Evolutionary conservation across 2,888 invertebrate species (phyloP).

Genomic region (Drosophila pullipes): DNA sequence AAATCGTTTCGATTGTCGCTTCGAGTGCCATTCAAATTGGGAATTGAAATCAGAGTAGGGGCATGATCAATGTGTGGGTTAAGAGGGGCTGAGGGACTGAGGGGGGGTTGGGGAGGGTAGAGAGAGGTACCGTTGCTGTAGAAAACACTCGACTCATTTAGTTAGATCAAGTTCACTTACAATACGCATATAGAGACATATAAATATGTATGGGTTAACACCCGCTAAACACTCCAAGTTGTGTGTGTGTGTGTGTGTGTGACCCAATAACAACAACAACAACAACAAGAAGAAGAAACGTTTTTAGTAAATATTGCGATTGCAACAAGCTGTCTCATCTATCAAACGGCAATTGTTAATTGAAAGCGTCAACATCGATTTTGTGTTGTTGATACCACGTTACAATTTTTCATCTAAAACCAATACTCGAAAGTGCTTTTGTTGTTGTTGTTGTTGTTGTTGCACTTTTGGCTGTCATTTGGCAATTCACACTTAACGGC

Average conservation of each 20-base stretch:
- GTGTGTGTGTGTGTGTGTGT: slow-evolving; percentile 16
- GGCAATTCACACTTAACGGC: slow-evolving; percentile 69
- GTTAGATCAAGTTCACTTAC: slow-evolving; percentile 37
- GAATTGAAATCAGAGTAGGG: slow-evolving; percentile 2
- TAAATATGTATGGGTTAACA: not conserved
- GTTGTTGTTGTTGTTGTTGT: slow-evolving; percentile 24
- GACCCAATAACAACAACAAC: slow-evolving; percentile 34
- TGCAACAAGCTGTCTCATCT: slow-evolving; percentile 57
- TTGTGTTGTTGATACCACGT: slow-evolving; percentile 15
- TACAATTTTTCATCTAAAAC: slow-evolving; percentile 42
- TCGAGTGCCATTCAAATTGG: slow-evolving; percentile 62
- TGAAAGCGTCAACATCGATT: slow-evolving; percentile 69
- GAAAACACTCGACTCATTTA: slow-evolving; percentile 9
- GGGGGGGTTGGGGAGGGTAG: not conserved
- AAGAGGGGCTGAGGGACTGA: not conserved
- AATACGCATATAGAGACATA: not conserved
- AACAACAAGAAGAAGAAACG: slow-evolving; percentile 4
- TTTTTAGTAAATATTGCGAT: slow-evolving; percentile 30
- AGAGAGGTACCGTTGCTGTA: not conserved
- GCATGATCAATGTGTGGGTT: not conserved
- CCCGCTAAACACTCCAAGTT: not conserved
- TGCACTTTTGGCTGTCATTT: slow-evolving; percentile 50
- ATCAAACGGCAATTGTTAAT: slow-evolving; percentile 73
- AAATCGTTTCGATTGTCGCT: slow-evolving; percentile 72
- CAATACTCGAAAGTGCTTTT: slow-evolving; percentile 46